Conservation (phyloP, 2,888 invertebrate species). For the Tipula vernalis region DNA sequence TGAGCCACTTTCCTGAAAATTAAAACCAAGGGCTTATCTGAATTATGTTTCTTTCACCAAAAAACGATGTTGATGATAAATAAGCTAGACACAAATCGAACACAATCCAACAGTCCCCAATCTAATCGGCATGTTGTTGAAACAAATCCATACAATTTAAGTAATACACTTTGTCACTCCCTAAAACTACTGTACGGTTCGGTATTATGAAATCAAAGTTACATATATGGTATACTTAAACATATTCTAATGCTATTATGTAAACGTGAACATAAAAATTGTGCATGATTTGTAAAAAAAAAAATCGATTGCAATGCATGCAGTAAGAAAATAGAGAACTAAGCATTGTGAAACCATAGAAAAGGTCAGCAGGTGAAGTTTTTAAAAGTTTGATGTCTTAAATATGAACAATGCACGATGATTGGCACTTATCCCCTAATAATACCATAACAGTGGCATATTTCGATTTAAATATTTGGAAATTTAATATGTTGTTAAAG, state of each 20-base stretch:
- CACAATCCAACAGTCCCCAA: too few species aligned
- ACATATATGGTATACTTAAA: not conserved
- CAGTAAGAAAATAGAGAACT: not conserved
- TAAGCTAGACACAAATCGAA: too few species aligned
- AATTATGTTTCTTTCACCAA: too few species aligned
- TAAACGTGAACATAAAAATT: not conserved
- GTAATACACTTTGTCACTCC: too few species aligned
- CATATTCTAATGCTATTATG: not conserved
- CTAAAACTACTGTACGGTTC: too few species aligned
- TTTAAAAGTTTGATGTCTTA: not conserved
- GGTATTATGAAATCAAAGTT: not conserved
- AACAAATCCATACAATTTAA: too few species aligned
- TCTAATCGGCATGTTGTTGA: too few species aligned
- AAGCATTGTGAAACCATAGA: not conserved
- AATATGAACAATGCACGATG: not conserved
- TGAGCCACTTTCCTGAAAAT: too few species aligned
- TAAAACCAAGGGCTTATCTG: too few species aligned
- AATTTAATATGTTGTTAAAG: not conserved
- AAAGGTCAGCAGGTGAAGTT: not conserved
- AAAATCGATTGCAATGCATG: not conserved
- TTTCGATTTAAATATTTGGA: not conserved
- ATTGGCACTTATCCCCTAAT: not conserved
- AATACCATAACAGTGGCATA: not conserved
- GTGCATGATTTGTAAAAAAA: not conserved
- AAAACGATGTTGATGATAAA: too few species aligned